Evolutionary conservation across 2,888 invertebrate species (phyloP), one percentile per base, ranked within the genome.

Genomic region (Apeira syringaria): DNA sequence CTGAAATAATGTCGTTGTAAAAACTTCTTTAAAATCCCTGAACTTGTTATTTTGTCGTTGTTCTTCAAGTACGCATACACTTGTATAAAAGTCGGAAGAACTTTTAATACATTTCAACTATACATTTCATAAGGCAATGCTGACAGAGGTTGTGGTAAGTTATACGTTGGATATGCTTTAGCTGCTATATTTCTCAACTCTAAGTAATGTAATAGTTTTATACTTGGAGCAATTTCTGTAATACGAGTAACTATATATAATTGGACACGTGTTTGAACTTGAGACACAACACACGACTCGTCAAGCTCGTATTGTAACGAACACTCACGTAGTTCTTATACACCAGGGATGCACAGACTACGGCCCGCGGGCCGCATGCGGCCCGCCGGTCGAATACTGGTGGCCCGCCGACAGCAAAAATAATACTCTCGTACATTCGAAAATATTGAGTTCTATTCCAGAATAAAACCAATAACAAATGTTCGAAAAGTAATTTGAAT

Each of bases 61-160:
- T n/a, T 32, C 22, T 11, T 12, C 22, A 22, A 31, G 9, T 6
- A 2, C 10, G 15, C 8, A 20, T 12, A 15, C 13, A 33, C n/a
- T 13, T 15, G 9, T 31, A 2, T 11, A 22, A 22, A 32, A n/a
- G 12, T 22, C 22, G 4, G 1, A 1, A 12, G 1, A 25, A 41
- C 27, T 39, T 33, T 8, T 37, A 33, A 9, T 24, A 40, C 33
- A 26, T n/a, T 43, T 28, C 36, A 29, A 36, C 13, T 28, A 20
- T 35, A 28, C 5, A 30, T 39, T 41, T 43, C 38, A 34, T 36
- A 32, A 53, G 43, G 54, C 33, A 42, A 65, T 52, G 69, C 73
- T 48, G 43, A 61, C 74, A 62, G 77, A 75, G 55, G 70, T 57
- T 59, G 38, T 68, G 76, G 76, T 79, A 78, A 79, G 79, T 74